Conservation (phyloP, 2,797 vertebrate genomes). For the Brachyalestes nurse region DNA sequence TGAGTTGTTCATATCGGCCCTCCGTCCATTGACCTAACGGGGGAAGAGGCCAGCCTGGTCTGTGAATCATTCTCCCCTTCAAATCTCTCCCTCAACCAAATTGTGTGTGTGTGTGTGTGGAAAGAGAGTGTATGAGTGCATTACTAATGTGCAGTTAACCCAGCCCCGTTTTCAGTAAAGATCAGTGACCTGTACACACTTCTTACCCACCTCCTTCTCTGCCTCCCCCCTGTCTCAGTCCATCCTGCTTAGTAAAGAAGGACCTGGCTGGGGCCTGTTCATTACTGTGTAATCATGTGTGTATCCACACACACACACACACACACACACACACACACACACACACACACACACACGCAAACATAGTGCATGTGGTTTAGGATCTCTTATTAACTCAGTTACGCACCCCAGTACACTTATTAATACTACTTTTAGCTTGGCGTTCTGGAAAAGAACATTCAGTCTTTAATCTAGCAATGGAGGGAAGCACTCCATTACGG, state of each 20-base stretch:
- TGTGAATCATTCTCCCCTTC: conserved; percentile 37
- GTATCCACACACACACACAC: not conserved
- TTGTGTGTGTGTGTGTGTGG: no score
- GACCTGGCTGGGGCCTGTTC: not conserved
- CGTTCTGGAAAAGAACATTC: not conserved
- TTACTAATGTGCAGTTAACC: conserved; percentile 44
- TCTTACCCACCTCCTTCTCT: not conserved
- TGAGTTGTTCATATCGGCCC: conserved; percentile 54
- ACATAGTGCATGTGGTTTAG: conserved; percentile 19
- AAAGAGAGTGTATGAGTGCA: conserved; percentile 18
- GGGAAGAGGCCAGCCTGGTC: conserved; percentile 11
- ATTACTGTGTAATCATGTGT: conserved; percentile 6
- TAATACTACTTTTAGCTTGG: conserved; percentile 12
- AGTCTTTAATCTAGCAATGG: conserved; percentile 1
- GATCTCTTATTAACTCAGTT: conserved; percentile 47
- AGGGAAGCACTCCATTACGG: not conserved
- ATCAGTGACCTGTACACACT: conserved; percentile 17
- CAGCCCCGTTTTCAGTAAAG: conserved; percentile 9
- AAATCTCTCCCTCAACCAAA: conserved; percentile 20
- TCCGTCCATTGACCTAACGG: conserved; percentile 42
- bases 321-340: conserved; percentile 7
- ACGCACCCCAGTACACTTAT: not conserved
- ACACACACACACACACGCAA: conserved; percentile 25
- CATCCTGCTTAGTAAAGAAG: not conserved
- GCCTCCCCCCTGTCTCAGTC: conserved; percentile 4